Evolutionary conservation across 2,113 vertebrate species (phyloP), one percentile per base, ranked within the genome.

Genomic region (Thermophis baileyi): DNA sequence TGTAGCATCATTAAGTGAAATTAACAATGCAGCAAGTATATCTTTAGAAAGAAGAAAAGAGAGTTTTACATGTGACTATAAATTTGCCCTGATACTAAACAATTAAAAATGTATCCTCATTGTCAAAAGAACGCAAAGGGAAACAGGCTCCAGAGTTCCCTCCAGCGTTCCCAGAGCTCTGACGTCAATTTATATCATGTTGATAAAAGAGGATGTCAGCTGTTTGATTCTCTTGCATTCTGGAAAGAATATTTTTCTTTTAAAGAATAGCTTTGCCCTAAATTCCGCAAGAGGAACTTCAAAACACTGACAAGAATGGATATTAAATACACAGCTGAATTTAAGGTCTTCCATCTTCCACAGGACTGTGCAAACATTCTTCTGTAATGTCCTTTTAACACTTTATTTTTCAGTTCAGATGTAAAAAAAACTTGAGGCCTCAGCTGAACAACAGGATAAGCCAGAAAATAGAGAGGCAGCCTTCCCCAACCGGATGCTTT

Each of bases 111-210:
- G 74, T 10, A 18, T 60, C 11, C 16, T 94, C 35, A 40, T 92
- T 95, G 94, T 93, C 85, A 95, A 93, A 96, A 94, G n/a, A 94
- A 94, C 46, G 87, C 85, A 40, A n/a, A 94, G 86, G 91, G 90
- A 96, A 92, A 87, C 16, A 6, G 92, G 90, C 57, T 54, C 95
- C 63, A 93, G 95, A 69, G 90, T 3, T 51, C 89, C 94, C 94
- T 94, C 57, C 46, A 94, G 93, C 87, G 46, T 94, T 95, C 91
- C 94, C 89, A 89, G 50, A 60, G 91, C 51, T 95, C 87, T 55
- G 51, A 96, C 30, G 88, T 92, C 95, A 96, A 87, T 87, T 97
- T 95, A 93, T 93, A 96, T 96, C 94, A 97, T 95, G 54, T 87
- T 96, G 93, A 96, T 96, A 97, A 96, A 85, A 55, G 95, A 55